These are phyloP conservation scores for Cataglyphis rosenhaueri DNA, from an alignment of 2,888 invertebrate genomes.

Conservation along the genomic window DNA sequence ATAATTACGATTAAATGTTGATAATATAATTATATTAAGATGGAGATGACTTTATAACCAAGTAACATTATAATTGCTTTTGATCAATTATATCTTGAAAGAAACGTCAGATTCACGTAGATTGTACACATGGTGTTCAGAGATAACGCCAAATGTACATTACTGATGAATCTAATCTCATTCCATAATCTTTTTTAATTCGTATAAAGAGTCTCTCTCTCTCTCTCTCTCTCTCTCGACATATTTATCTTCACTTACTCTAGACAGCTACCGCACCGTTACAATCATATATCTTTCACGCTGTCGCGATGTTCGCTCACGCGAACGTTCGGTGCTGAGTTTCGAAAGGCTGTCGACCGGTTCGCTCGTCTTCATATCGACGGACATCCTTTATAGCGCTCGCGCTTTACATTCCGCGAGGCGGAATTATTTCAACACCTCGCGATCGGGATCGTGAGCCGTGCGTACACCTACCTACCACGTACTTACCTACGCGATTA, in stretches of 20 bases:
- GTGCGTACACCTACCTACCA: not conserved
- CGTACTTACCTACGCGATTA: not conserved
- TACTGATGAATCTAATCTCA: not conserved
- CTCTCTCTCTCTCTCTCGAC: too few species aligned
- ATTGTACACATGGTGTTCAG: not conserved
- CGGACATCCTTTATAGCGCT: not conserved
- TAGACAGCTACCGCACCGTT: constrained; percentile 3
- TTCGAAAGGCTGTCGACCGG: not conserved
- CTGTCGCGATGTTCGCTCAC: constrained; percentile 3
- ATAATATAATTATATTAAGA: not conserved
- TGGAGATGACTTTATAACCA: not conserved
- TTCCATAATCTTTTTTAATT: constrained; percentile 1
- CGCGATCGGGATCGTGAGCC: not conserved
- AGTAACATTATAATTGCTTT: not conserved
- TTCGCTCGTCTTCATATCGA: not conserved
- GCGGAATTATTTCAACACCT: not conserved
- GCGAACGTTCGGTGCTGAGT: not conserved
- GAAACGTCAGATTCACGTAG: not conserved
- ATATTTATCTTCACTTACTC: not conserved
- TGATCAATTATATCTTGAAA: not conserved
- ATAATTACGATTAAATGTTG: not conserved
- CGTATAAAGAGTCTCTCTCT: not conserved
- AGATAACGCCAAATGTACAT: not conserved
- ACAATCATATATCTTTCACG: constrained; percentile 1
- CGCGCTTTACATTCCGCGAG: not conserved